Evolutionary conservation across 1,140 invertebrate genomes (phyloP).

Genomic region (Drosophila arizonae): DNA sequence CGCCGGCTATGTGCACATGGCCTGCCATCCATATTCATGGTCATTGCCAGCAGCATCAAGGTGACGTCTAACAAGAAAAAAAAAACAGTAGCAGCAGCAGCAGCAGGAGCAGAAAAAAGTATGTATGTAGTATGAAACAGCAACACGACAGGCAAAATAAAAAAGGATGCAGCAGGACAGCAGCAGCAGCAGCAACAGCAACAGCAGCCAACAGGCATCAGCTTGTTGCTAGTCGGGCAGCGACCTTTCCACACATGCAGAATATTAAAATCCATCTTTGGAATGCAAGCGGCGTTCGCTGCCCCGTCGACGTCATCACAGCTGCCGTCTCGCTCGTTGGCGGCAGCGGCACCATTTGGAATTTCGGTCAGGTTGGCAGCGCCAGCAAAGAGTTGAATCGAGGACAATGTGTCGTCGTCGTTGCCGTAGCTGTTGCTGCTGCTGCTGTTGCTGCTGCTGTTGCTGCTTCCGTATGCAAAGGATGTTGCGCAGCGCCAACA

Average conservation of each 20-base stretch:
- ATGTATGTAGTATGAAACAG: slow-evolving; percentile 27
- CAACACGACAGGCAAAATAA: slow-evolving; percentile 18
- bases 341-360: slow-evolving; percentile 48
- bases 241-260: slow-evolving; percentile 81
- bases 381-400: slow-evolving; percentile 74
- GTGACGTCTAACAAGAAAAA: slow-evolving; percentile 58
- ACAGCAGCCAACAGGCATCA: neutral
- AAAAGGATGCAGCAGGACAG: slow-evolving; percentile 34
- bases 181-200: slow-evolving; percentile 22
- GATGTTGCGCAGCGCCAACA: slow-evolving; percentile 75
- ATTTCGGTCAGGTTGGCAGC: slow-evolving; percentile 79
- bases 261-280: slow-evolving; percentile 82
- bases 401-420: slow-evolving; percentile 75
- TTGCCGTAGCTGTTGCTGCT: slow-evolving; percentile 18
- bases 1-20: slow-evolving; percentile 49
- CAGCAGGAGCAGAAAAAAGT: slow-evolving; percentile 1
- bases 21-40: slow-evolving; percentile 68
- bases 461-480: slow-evolving; percentile 81
- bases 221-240: slow-evolving; percentile 59
- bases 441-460: slow-evolving; percentile 57
- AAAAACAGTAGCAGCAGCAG: slow-evolving; percentile 34
- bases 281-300: slow-evolving; percentile 71
- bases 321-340: slow-evolving; percentile 56
- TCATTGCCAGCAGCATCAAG: slow-evolving; percentile 77
- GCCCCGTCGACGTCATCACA: slow-evolving; percentile 64